Evolutionary conservation across 2,888 invertebrate genomes (phyloP), one percentile per base, ranked within the genome.

Genomic region (Plebejus anna): DNA sequence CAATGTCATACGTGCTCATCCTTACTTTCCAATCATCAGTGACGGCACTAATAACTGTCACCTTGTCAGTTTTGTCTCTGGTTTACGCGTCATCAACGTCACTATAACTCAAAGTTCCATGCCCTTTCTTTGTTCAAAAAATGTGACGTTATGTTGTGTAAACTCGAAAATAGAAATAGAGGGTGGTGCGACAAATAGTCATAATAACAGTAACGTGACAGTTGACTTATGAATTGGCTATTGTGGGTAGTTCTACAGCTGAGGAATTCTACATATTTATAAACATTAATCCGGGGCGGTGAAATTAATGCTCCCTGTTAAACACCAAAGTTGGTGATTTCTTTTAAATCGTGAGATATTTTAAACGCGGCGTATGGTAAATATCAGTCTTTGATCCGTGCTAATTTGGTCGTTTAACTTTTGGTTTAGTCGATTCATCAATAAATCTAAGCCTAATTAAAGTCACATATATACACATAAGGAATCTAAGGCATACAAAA

Each of bases 41-140:
- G 92, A 91, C 92, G 88, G 86, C 84, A 79, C 86, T 90, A 92
- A 92, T 93, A 92, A 92, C 92, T 90, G 91, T 92, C 66, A 66
- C 66, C 13, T 32, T 66, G 92, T 93, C 92, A 91, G 66, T 84
- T 85, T 83, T 79, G 83, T 87, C 89, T 89, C 86, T 87, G 86
- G 87, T 82, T 83, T 88, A 83, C 80, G 77, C 81, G 82, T 83
- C 88, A 88, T 90, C 90, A 88, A 89, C 89, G 92, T 91, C 91
- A 83, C 88, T 83, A 89, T 90, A 92, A 91, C 91, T 91, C 89
- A 87, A 87, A 89, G 92, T 92, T 92, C 92, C 82, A 82, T 91
- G 92, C 90, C 90, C 92, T 93, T 92, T 92, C 93, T 94, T 94
- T 94, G 93, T 94, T 90, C 88, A 83, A 80, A 83, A 84, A 80